Percentiles rank a stretch among this genome's conserved stretches.
These are phyloP conservation scores for Telmatherina bonti DNA, from an alignment of 2,797 vertebrate genomes.

Conservation along the genomic window DNA sequence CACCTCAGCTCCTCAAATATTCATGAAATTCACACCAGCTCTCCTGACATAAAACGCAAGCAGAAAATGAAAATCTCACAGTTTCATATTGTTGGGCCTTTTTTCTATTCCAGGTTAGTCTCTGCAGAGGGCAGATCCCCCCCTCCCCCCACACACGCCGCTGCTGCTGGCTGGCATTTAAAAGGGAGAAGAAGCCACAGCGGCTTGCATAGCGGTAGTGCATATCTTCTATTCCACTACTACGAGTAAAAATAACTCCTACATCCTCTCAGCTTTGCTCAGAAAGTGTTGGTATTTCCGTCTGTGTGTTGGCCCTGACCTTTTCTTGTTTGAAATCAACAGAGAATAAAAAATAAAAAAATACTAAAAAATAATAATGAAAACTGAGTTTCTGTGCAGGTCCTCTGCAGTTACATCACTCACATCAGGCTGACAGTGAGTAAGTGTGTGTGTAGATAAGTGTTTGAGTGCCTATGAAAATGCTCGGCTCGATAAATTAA, in stretches of 20 bases:
- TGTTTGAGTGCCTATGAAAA: not conserved
- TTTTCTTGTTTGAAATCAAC: slow-evolving; percentile 29
- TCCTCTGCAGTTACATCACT: slow-evolving; percentile 10
- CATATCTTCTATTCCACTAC: slow-evolving; percentile 25
- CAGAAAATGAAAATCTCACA: slow-evolving; percentile 20
- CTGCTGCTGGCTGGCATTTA: slow-evolving; percentile 10
- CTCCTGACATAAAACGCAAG: slow-evolving; percentile 20
- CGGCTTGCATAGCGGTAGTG: not conserved
- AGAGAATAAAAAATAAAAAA: slow-evolving; percentile 7
- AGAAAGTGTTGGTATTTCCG: slow-evolving; percentile 11
- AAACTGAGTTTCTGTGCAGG: slow-evolving; percentile 6
- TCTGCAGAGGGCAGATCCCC: slow-evolving; percentile 14
- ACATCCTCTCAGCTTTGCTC: slow-evolving; percentile 10
- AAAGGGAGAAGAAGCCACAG: slow-evolving; percentile 4
- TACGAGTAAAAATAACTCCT: slow-evolving; percentile 35
- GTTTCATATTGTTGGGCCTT: slow-evolving; percentile 5
- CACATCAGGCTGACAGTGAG: slow-evolving; percentile 13
- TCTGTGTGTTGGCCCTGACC: slow-evolving; percentile 23
- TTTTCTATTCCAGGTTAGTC: slow-evolving; percentile 12
- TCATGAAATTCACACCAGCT: slow-evolving; percentile 1
- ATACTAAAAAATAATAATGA: too few species aligned
- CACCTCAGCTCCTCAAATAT: slow-evolving; percentile 8
- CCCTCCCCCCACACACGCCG: slow-evolving; percentile 6
- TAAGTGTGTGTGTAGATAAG: not conserved
- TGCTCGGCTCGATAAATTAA: not conserved